phyloP scores from a whole-genome alignment of 2,797 vertebrate genomes.

The Rhinichthys osculus region DNA sequence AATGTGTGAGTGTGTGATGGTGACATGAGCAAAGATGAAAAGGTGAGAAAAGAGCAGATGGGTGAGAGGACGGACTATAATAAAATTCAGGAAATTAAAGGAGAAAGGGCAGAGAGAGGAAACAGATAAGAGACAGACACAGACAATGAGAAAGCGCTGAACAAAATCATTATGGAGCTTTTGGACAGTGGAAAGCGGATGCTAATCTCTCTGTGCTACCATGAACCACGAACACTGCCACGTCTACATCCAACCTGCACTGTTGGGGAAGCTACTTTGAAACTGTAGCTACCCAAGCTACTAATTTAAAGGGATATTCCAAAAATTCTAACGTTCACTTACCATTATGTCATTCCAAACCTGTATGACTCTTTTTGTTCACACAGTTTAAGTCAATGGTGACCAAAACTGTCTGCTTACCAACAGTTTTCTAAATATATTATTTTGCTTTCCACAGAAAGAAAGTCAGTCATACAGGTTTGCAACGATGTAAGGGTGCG shows the following conservation, averaged over 20 bases:
- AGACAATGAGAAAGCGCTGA: slow-evolving; percentile 46
- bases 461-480: neutral
- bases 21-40: slow-evolving; percentile 49
- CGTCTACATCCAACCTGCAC: neutral
- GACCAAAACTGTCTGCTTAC: neutral
- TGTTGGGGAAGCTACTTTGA: neutral
- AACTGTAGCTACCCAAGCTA: neutral
- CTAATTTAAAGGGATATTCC: neutral
- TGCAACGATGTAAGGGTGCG: neutral
- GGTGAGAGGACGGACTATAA: slow-evolving; percentile 34
- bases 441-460: neutral
- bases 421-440: neutral
- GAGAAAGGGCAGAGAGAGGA: slow-evolving; percentile 54
- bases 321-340: neutral
- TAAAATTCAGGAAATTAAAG: slow-evolving; percentile 41
- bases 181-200: slow-evolving; percentile 1
- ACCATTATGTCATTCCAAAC: neutral
- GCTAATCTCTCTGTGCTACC: slow-evolving; percentile 42
- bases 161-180: slow-evolving; percentile 14
- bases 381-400: neutral
- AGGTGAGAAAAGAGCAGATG: slow-evolving; percentile 45
- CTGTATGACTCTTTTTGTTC: neutral
- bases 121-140: slow-evolving; percentile 36
- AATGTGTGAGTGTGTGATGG: slow-evolving; percentile 44
- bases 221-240: slow-evolving; percentile 60